phyloP scores from a whole-genome alignment of 2,888 invertebrate species.

The Hoplodrina blanda region DNA sequence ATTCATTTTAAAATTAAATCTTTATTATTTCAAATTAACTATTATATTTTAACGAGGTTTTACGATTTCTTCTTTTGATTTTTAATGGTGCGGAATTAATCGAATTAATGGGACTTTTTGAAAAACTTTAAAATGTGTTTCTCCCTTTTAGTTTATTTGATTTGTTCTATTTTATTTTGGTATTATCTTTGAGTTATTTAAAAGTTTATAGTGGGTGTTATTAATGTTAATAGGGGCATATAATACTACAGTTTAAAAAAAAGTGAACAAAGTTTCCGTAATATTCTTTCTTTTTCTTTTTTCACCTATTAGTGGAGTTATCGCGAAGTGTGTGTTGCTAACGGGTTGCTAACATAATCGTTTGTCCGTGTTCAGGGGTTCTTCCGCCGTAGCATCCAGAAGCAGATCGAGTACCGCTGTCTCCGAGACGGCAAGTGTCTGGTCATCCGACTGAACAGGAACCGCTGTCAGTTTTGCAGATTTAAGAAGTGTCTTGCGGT shows the following conservation, averaged over 20 bases:
- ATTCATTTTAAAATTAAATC: not conserved
- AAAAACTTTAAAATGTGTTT: not conserved
- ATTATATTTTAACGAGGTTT: not conserved
- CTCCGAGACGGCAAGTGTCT: slow-evolving; percentile 98
- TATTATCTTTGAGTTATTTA: not conserved
- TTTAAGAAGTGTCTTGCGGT: slow-evolving; percentile 99
- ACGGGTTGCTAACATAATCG: not conserved
- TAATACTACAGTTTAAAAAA: too few relatives aligned
- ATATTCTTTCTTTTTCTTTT: too few relatives aligned
- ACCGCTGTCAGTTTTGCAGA: slow-evolving; percentile 98
- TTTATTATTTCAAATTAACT: not conserved
- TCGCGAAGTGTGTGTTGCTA: not conserved
- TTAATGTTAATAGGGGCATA: not conserved
- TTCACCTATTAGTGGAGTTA: too few relatives aligned
- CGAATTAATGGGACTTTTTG: not conserved
- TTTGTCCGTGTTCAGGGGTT: slow-evolving; percentile 93
- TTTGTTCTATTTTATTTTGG: not conserved
- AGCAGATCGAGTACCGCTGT: slow-evolving; percentile 98
- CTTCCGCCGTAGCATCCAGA: slow-evolving; percentile 98
- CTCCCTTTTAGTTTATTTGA: not conserved
- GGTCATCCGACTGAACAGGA: slow-evolving; percentile 97
- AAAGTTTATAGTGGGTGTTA: not conserved
- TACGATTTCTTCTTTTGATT: not conserved
- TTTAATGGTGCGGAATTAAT: not conserved
- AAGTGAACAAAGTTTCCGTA: not conserved